Evolutionary conservation across 2,888 invertebrate species (phyloP), one percentile per base, ranked within the genome.

Genomic region (Melanchra persicariae): DNA sequence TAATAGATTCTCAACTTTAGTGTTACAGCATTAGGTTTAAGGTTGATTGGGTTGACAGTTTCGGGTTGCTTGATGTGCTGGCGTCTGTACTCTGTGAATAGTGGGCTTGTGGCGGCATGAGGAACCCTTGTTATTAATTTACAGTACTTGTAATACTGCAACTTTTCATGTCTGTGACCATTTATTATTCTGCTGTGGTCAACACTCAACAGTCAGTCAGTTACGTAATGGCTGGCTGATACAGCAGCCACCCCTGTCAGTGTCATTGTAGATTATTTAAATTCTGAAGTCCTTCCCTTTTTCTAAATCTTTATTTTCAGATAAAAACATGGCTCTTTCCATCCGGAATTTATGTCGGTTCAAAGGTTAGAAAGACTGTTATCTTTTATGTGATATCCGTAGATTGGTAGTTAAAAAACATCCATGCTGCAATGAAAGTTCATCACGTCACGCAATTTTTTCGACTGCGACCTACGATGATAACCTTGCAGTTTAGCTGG

Each of bases 301-400:
- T 85, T 77, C 64, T 61, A 70, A 59, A 63, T 61, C 19, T 34
- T 49, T 64, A 54, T 37, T 86, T 81, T 79, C 74, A 83, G 63
- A 83, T 83, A 85, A 93, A 58, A 87, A 90, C 19, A 97, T 97
- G 97, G 97, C 97, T 90, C 96, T 96, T 86, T 94, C 96, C 84
- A 95, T 96, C 84, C 94, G 97, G 91, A 94, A 96, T 93, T 94
- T 97, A 87, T 94, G 96, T 84, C 96, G 96, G 88, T 93, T 96
- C 82, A 96, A 96, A 94, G 97, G 97, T 97, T 94, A 95, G 83
- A 64, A 61, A 60, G 26, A 68, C 22, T 65, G 1, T 64, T 68
- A 58, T 52, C 40, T 52, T 52, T 12, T 49, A 24, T 43, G 60
- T 59, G 2, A 63, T 55, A 30, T 65, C 22, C 8, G 0, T n/a